phyloP scores from a whole-genome alignment of 1,140 invertebrate genomes.

The Adelges cooleyi region DNA sequence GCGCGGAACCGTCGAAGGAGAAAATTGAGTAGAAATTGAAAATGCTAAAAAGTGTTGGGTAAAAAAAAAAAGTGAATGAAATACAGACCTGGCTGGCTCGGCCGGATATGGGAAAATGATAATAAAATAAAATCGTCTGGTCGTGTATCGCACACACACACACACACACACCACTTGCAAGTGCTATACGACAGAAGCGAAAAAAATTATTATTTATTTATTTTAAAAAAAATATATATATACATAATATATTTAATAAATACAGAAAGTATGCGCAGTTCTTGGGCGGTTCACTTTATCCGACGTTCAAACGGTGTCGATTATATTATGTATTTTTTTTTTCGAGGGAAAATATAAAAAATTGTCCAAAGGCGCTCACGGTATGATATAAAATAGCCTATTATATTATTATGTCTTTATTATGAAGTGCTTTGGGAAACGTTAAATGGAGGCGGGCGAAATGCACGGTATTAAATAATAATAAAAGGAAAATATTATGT shows the following conservation, averaged over 20 bases:
- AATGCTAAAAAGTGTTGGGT: conserved; percentile 7
- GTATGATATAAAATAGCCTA: neutral
- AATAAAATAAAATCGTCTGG: conserved; percentile 1
- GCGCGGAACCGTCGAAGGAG: conserved; percentile 11
- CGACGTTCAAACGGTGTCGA: neutral
- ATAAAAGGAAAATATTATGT: no score
- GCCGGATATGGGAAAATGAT: neutral
- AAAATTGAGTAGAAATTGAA: conserved; percentile 28
- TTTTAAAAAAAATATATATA: no score
- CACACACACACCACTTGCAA: neutral
- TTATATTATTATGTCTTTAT: neutral
- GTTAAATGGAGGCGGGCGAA: no score
- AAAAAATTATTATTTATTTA: no score
- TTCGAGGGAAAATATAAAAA: neutral
- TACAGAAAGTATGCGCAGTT: no score
- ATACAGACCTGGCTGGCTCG: neutral
- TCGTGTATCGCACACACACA: neutral
- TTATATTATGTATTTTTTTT: neutral
- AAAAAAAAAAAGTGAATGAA: neutral
- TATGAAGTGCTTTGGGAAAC: no score
- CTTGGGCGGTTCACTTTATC: no score
- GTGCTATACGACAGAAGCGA: no score
- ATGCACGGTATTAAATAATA: neutral
- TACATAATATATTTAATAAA: no score
- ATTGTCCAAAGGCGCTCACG: neutral